Percentiles rank a stretch among this genome's conserved stretches.
Conservation (phyloP, 2,888 invertebrate species). For the Neuroscelio doddi region DNA sequence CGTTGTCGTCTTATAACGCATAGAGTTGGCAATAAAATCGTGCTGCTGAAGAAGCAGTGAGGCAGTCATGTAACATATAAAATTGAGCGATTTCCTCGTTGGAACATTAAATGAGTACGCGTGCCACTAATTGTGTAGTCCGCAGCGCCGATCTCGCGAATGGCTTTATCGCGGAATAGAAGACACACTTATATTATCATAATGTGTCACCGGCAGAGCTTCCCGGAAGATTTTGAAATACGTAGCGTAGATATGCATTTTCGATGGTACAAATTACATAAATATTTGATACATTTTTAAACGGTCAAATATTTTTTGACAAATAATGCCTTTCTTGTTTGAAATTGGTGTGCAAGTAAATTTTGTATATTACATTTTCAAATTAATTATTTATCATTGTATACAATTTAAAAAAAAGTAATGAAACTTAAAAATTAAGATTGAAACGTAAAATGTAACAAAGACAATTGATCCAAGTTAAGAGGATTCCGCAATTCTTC, state of each 20-base stretch:
- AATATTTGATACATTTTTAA: background rate
- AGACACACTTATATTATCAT: conserved; percentile 32
- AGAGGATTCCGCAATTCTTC: too few relatives aligned
- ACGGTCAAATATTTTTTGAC: too few relatives aligned
- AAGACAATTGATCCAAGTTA: too few relatives aligned
- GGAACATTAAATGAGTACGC: conserved; percentile 34
- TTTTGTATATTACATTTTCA: background rate
- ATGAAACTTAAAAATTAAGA: too few relatives aligned
- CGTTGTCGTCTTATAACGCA: conserved; percentile 18
- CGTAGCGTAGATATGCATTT: background rate
- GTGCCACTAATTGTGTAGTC: conserved; percentile 42
- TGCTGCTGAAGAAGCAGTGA: conserved; percentile 18
- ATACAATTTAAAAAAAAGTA: too few relatives aligned
- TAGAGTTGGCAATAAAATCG: conserved; percentile 30
- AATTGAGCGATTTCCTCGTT: conserved; percentile 32
- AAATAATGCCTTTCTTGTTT: too few relatives aligned
- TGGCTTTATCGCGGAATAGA: conserved; percentile 34
- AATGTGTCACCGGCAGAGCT: conserved; percentile 22
- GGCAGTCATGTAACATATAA: conserved; percentile 26
- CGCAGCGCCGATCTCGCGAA: conserved; percentile 26
- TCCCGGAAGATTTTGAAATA: conserved; percentile 16
- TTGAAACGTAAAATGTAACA: too few relatives aligned
- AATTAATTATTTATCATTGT: background rate
- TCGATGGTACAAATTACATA: background rate
- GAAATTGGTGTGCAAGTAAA: too few relatives aligned